These are phyloP conservation scores for Amphipyra tragopoginis DNA, from an alignment of 2,888 invertebrate genomes.

Conservation along the genomic window DNA sequence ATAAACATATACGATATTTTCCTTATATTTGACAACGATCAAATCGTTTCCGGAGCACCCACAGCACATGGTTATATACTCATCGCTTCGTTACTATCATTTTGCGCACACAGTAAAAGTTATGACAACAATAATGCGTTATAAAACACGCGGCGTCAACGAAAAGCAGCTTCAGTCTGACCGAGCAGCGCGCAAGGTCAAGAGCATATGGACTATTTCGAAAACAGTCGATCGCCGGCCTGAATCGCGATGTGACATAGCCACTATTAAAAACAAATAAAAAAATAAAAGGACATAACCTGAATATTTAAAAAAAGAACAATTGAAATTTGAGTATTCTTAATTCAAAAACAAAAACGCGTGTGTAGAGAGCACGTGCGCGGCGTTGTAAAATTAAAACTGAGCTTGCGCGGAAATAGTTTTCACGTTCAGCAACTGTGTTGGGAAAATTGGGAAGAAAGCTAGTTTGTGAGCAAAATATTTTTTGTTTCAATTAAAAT, in stretches of 20 bases:
- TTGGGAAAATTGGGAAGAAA: slow-evolving; percentile 48
- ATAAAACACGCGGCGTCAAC: slow-evolving; percentile 84
- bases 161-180: slow-evolving; percentile 85
- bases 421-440: slow-evolving; percentile 65
- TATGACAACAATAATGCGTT: slow-evolving; percentile 86
- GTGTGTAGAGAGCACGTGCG: slow-evolving; percentile 60
- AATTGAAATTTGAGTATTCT: slow-evolving; percentile 47
- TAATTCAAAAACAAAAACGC: slow-evolving; percentile 55
- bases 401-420: slow-evolving; percentile 62
- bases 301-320: slow-evolving; percentile 18
- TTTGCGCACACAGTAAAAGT: slow-evolving; percentile 78
- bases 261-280: slow-evolving; percentile 57
- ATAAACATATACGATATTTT: slow-evolving; percentile 24
- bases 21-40: slow-evolving; percentile 27
- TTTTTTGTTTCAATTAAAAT: slow-evolving; percentile 14
- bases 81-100: slow-evolving; percentile 43
- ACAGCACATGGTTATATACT: slow-evolving; percentile 21
- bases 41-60: slow-evolving; percentile 42
- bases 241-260: slow-evolving; percentile 77
- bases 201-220: slow-evolving; percentile 81
- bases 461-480: slow-evolving; percentile 29
- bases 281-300: slow-evolving; percentile 50
- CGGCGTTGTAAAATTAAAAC: slow-evolving; percentile 72
- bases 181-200: slow-evolving; percentile 85
- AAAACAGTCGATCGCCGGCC: slow-evolving; percentile 79